Percentiles rank a stretch among this genome's conserved stretches.
These are phyloP conservation scores for Thunnus albacares DNA, from an alignment of 2,797 vertebrate species.

Conservation along the genomic window DNA sequence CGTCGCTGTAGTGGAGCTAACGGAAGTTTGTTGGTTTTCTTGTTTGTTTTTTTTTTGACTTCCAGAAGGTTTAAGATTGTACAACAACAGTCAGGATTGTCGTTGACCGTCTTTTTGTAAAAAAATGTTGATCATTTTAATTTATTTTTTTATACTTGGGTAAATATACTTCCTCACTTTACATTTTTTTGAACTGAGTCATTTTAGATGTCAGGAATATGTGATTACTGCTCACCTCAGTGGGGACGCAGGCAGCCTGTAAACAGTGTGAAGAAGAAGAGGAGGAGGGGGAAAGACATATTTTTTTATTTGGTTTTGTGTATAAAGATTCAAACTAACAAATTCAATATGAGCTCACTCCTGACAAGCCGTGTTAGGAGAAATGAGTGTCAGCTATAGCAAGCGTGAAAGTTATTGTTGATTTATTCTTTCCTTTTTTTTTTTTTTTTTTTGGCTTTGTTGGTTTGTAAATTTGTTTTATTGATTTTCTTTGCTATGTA, in stretches of 20 bases:
- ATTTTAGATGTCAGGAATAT: slow-evolving; percentile 72
- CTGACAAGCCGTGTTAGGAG: slow-evolving; percentile 39
- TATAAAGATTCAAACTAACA: slow-evolving; percentile 58
- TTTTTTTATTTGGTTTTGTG: slow-evolving; percentile 67
- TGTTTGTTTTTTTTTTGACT: background rate
- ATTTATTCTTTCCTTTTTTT: slow-evolving; percentile 38
- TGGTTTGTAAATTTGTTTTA: slow-evolving; percentile 71
- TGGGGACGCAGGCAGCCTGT: slow-evolving; percentile 55
- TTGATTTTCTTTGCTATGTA: slow-evolving; percentile 74
- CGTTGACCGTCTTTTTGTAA: slow-evolving; percentile 63
- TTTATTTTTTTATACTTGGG: slow-evolving; percentile 89
- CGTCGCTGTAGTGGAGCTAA: background rate
- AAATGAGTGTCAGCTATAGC: slow-evolving; percentile 28
- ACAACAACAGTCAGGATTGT: slow-evolving; percentile 50
- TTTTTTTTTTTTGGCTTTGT: slow-evolving; percentile 36
- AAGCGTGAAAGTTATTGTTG: slow-evolving; percentile 37
- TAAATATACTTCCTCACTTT: slow-evolving; percentile 67
- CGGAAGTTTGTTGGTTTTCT: no score
- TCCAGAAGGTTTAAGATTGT: slow-evolving; percentile 61
- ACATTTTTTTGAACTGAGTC: slow-evolving; percentile 68
- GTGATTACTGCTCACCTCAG: slow-evolving; percentile 61
- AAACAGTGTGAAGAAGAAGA: slow-evolving; percentile 28
- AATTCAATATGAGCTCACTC: slow-evolving; percentile 22
- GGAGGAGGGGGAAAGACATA: slow-evolving; percentile 18
- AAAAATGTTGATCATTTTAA: slow-evolving; percentile 84